Percentiles rank a stretch among this genome's conserved stretches.
These are phyloP conservation scores for Calyptomena viridis DNA, from an alignment of 2,113 vertebrate genomes.

Conservation along the genomic window DNA sequence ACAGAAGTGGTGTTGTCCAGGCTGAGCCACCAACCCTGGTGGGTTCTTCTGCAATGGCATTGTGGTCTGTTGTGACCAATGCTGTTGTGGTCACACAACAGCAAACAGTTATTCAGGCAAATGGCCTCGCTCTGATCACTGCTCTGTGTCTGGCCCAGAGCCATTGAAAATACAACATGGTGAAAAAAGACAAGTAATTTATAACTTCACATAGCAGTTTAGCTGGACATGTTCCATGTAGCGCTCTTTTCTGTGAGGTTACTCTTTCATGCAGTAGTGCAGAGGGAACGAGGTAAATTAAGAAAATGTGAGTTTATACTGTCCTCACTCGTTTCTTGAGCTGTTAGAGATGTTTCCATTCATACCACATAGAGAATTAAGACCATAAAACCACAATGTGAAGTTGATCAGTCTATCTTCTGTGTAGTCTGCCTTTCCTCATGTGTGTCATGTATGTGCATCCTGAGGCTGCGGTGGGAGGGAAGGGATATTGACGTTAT, in stretches of 20 bases:
- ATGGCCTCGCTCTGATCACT: not conserved
- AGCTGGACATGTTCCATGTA: not conserved
- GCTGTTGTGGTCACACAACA: not conserved
- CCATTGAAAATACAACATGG: not conserved
- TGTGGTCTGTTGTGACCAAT: not conserved
- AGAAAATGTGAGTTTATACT: not conserved
- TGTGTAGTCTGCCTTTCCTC: not conserved
- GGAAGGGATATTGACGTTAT: rapidly evolving
- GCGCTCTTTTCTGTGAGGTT: not conserved
- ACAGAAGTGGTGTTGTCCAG: not conserved
- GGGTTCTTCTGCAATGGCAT: not conserved
- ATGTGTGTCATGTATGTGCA: rapidly evolving
- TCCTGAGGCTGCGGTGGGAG: not conserved
- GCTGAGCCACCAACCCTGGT: not conserved
- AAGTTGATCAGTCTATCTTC: not conserved
- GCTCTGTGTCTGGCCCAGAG: not conserved
- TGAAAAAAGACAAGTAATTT: not conserved
- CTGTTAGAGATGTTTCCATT: not conserved
- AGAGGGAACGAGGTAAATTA: not conserved
- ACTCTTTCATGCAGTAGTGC: not conserved
- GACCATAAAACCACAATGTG: not conserved
- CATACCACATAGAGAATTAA: not conserved
- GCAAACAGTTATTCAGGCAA: not conserved
- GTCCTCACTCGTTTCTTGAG: not conserved
- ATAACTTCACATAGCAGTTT: not conserved